Evolutionary conservation across 2,113 vertebrate species (phyloP).

Genomic region (Spilogale gracilis): DNA sequence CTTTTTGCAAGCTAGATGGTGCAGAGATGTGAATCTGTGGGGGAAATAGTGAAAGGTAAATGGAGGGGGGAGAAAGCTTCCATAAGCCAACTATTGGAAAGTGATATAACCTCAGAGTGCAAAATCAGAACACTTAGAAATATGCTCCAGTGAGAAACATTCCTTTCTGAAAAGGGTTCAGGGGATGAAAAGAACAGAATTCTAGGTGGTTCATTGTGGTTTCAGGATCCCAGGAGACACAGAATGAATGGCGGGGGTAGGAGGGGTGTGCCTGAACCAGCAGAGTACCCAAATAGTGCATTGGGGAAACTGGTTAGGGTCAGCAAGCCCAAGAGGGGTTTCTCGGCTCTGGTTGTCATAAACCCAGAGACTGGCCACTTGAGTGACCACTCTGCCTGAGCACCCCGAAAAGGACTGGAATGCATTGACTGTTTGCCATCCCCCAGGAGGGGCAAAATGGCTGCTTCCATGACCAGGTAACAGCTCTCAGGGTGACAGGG

Average conservation of each 20-base stretch:
- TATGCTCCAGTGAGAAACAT: not conserved
- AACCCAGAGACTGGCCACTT: not conserved
- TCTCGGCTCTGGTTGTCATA: not conserved
- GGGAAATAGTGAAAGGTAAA: not conserved
- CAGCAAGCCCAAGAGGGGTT: not conserved
- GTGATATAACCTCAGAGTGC: not conserved
- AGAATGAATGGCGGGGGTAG: not conserved
- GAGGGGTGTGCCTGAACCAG: not conserved
- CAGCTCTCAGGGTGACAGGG: not conserved
- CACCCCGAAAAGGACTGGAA: not conserved
- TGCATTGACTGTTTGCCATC: not conserved
- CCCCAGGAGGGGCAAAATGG: not conserved
- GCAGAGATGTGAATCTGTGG: not conserved
- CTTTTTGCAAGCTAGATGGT: not conserved
- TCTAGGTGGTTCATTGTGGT: not conserved
- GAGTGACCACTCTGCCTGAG: not conserved
- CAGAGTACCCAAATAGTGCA: not conserved
- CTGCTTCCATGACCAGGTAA: not conserved
- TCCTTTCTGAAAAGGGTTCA: not conserved
- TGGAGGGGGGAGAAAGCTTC: not conserved
- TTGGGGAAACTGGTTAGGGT: not conserved
- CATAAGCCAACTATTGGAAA: not conserved
- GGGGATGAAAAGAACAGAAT: not conserved
- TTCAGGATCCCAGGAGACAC: not conserved
- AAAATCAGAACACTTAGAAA: not conserved